These are phyloP conservation scores for Aphelenchoides besseyi DNA, from an alignment of 1,140 invertebrate genomes.

Conservation along the genomic window DNA sequence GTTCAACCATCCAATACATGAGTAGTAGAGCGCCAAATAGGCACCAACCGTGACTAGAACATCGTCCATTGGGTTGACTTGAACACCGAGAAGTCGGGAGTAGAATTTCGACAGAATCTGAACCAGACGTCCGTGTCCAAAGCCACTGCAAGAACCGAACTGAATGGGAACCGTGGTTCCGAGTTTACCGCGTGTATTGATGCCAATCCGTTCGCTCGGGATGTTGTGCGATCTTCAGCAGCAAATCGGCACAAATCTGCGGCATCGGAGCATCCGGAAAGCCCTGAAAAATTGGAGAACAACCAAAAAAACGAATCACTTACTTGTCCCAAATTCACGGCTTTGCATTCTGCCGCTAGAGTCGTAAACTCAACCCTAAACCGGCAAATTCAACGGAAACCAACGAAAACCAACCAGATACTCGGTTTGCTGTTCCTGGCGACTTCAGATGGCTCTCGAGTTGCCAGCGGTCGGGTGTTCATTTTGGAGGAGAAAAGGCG, in stretches of 20 bases:
- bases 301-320: constrained; percentile 14
- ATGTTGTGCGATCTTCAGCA: constrained; percentile 71
- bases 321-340: constrained; percentile 85
- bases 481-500: not conserved
- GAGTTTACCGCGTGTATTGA: constrained; percentile 80
- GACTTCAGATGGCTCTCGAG: not conserved
- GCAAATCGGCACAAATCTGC: constrained; percentile 75
- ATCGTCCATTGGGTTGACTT: constrained; percentile 78
- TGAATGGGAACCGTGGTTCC: too few species aligned
- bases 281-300: constrained; percentile 67
- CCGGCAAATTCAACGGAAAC: constrained; percentile 23
- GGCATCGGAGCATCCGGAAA: constrained; percentile 91
- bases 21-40: constrained; percentile 80
- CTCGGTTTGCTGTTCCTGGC: constrained; percentile 23
- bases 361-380: constrained; percentile 90
- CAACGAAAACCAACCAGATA: constrained; percentile 29
- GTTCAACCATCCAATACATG: constrained; percentile 73
- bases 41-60: constrained; percentile 84
- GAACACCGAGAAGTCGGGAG: constrained; percentile 72
- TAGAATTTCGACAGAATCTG: constrained; percentile 80
- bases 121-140: constrained; percentile 83
- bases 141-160: too few species aligned
- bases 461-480: not conserved
- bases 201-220: constrained; percentile 75
- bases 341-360: constrained; percentile 79